These are phyloP conservation scores for Malurus melanocephalus DNA, from an alignment of 2,113 vertebrate species.

Conservation along the genomic window DNA sequence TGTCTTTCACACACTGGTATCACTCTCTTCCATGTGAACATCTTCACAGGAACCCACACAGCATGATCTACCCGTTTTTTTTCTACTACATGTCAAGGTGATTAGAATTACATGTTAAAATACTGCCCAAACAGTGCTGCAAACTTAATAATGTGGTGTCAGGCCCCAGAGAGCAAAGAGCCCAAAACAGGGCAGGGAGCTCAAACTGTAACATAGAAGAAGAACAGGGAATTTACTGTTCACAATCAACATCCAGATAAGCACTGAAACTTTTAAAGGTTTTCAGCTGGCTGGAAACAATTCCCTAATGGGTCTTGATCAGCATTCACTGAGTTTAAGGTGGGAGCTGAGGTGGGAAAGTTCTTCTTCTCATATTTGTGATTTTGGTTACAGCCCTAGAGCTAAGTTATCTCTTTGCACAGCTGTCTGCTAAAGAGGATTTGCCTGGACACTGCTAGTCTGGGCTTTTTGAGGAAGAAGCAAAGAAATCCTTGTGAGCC, in stretches of 20 bases:
- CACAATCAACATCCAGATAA: neutral
- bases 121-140: neutral
- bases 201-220: neutral
- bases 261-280: rapidly evolving
- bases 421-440: neutral
- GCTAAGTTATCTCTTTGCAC: neutral
- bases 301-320: neutral
- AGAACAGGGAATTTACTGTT: neutral
- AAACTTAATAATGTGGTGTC: neutral
- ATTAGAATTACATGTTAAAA: neutral
- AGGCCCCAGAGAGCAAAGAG: neutral
- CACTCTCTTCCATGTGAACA: neutral
- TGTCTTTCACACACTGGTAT: neutral
- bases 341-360: neutral
- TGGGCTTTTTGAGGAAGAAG: neutral
- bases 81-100: neutral
- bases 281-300: neutral
- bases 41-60: neutral
- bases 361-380: neutral
- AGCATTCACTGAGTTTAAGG: neutral
- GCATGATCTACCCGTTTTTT: neutral
- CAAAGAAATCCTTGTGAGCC: neutral
- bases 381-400: neutral
- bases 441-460: neutral
- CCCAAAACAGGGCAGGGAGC: neutral